Evolutionary conservation across 1,140 invertebrate genomes (phyloP).

Genomic region (Drosophila tristis): DNA sequence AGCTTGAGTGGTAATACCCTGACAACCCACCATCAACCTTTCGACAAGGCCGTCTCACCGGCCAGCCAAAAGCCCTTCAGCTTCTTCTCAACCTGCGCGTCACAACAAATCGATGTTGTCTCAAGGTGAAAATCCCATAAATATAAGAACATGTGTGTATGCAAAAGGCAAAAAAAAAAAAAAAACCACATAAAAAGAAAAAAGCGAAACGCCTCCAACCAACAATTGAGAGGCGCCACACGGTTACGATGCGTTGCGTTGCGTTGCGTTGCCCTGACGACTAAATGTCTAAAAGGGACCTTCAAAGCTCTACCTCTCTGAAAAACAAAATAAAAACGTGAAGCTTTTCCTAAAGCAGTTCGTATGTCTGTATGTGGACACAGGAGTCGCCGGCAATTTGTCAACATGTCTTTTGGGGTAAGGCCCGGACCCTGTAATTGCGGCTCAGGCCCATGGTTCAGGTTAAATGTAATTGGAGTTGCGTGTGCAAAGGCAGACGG

Average conservation of each 20-base stretch:
- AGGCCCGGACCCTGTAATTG: constrained; percentile 36
- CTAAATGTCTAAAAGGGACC: constrained; percentile 52
- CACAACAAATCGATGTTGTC: constrained; percentile 80
- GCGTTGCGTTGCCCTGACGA: constrained; percentile 45
- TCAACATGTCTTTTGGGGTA: constrained; percentile 53
- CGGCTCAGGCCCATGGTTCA: constrained; percentile 13
- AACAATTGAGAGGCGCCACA: constrained; percentile 35
- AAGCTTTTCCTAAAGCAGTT: constrained; percentile 39
- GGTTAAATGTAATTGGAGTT: constrained; percentile 62
- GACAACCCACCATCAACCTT: constrained; percentile 8
- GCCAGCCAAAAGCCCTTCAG: constrained; percentile 13
- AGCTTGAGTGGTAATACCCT: constrained; percentile 15
- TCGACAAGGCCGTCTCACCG: constrained; percentile 40
- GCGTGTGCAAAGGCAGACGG: constrained; percentile 31
- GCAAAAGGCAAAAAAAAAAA: constrained; percentile 19
- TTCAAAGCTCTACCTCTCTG: constrained; percentile 33
- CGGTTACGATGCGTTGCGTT: constrained; percentile 1
- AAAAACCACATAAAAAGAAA: constrained; percentile 31
- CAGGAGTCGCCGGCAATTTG: constrained; percentile 55
- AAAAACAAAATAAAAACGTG: neutral
- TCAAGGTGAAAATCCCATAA: constrained; percentile 76
- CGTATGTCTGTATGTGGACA: constrained; percentile 18
- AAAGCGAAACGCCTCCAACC: constrained; percentile 42
- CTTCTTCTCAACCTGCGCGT: constrained; percentile 35
- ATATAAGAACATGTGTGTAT: constrained; percentile 47